Percentiles rank a stretch among this genome's conserved stretches.
phyloP scores from a whole-genome alignment of 2,113 vertebrate genomes.

The Dolichallabes microphthalmus region DNA sequence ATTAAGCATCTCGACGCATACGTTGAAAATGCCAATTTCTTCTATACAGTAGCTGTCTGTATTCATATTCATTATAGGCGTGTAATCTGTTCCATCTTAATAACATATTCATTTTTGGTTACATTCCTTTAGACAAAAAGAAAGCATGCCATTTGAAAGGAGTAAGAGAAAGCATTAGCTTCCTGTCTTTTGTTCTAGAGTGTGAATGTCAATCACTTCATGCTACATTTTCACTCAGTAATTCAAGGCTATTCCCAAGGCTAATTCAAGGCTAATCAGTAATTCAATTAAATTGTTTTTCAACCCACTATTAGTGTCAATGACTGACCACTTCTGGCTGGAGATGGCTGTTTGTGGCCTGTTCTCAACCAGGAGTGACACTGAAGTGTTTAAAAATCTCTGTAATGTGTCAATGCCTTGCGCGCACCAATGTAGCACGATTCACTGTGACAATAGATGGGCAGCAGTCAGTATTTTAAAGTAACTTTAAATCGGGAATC shows the following conservation, averaged over 20 bases:
- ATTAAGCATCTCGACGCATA: neutral
- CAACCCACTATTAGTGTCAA: neutral
- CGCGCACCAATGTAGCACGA: too few relatives aligned
- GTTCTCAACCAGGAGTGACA: neutral
- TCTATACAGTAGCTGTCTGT: neutral
- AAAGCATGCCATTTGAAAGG: neutral
- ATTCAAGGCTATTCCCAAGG: slow-evolving; percentile 13
- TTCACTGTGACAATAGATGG: neutral
- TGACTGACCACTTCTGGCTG: neutral
- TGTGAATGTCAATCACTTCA: neutral
- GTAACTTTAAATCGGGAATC: neutral
- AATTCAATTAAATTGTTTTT: neutral
- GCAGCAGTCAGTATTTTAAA: too few relatives aligned
- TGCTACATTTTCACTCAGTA: slow-evolving; percentile 16
- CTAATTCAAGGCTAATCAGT: too few relatives aligned
- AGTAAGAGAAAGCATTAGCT: neutral
- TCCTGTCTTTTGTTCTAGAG: neutral
- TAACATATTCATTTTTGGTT: neutral
- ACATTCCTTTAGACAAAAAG: neutral
- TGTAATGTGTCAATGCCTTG: neutral
- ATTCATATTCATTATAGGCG: neutral
- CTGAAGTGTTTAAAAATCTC: neutral
- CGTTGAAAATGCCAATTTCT: neutral
- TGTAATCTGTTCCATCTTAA: neutral
- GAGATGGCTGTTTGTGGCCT: neutral